Base-by-base conservation (phyloP, 2,797 vertebrate genomes). In the Pseudocheirus occidentalis region DNA sequence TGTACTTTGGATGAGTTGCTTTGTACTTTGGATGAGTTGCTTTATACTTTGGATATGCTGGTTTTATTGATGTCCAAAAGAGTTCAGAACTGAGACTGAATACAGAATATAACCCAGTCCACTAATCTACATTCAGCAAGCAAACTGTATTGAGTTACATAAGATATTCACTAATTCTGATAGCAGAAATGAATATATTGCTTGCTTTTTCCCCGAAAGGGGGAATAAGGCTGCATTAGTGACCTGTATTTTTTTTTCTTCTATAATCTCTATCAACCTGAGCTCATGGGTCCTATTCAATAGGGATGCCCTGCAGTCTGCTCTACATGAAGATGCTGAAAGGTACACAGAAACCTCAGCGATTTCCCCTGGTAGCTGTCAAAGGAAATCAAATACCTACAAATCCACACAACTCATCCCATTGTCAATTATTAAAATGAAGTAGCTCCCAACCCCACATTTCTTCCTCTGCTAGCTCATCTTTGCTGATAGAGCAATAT, bases 81-180 rank as follows among this genome's bases (percentile, higher is more conserved):
- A 1, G 34, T 89, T 91, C n/a, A 57, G 90, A 31, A 24, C 94
- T 40, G 59, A 96, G 2, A 40, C 3, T 24, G 55, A 92, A 90
- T 0, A 2, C 56, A 29, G 31, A 91, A 89, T 46, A 46, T 11
- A 93, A 46, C 56, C 52, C 1, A 3, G 16, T 73, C 90, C 55
- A 55, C 90, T 95, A 50, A 54, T 94, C 94, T 95, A 81, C 53
- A 50, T 92, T 55, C 94, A 92, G 90, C 90, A 94, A 95, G 62
- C 93, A 95, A 96, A 91, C 18, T 14, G n/a, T n/a, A 94, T 0
- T 66, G 94, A 93, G 31, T 91, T 56, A 27, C 0, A 91, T 58
- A 73, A 34, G 28, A 50, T 7, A 29, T 31, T 2, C 40, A 59
- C 91, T 90, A 12, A 4, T 59, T 46, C 87, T 92, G 55, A 56